phyloP scores from a whole-genome alignment of 2,113 vertebrate genomes.

The Engystomops pustulosus region DNA sequence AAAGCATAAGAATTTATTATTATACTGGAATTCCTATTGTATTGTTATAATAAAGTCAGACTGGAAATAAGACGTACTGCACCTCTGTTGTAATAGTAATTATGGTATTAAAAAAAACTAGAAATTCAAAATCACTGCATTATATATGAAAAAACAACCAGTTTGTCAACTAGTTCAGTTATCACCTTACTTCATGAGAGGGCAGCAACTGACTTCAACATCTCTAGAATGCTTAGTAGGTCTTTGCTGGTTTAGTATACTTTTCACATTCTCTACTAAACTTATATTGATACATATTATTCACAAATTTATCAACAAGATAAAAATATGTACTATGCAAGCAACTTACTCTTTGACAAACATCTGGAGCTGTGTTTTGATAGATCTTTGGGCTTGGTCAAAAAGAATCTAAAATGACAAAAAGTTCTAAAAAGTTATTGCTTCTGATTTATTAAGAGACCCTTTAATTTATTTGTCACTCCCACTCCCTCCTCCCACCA shows the following conservation, averaged over 20 bases:
- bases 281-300: too few species aligned
- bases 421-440: too few species aligned
- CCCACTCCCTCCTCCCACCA: too few species aligned
- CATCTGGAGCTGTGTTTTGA: conserved; percentile 93
- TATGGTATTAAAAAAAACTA: not conserved
- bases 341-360: conserved; percentile 96
- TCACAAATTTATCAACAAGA: not conserved
- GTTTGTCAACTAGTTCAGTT: too few species aligned
- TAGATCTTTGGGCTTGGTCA: conserved; percentile 96
- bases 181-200: too few species aligned
- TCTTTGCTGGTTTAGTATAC: too few species aligned
- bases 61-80: not conserved
- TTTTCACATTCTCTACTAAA: too few species aligned
- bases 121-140: not conserved
- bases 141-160: not conserved
- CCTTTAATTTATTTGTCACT: too few species aligned
- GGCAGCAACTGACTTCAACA: too few species aligned
- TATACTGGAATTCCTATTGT: not conserved
- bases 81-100: not conserved
- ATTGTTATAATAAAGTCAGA: too few species aligned
- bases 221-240: too few species aligned
- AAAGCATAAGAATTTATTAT: not conserved
- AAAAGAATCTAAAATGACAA: conserved; percentile 93
- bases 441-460: too few species aligned
- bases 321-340: not conserved